Base-by-base conservation (phyloP, 37 sponge, comb jelly and placozoan genomes). In the Mnemiopsis leidyi region DNA sequence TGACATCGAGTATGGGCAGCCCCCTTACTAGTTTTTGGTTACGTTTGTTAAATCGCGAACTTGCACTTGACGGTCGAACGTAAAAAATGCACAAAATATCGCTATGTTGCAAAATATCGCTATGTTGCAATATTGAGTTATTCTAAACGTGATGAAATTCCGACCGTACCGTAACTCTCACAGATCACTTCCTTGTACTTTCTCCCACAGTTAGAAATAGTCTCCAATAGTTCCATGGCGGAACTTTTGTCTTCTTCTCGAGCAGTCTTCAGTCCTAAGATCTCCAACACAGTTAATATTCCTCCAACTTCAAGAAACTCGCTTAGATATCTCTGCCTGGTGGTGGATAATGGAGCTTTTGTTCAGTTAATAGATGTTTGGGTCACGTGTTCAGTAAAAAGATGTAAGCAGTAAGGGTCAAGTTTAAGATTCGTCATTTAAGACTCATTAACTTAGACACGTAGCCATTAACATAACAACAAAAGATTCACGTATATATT, bases 251-350 rank as follows among this genome's bases (percentile, higher is more conserved):
- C 67, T 34, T 69, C 92, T 69, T 97, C 99, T 24, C 38, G 90
- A 24, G 96, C 94, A 38, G 94, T 39, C 92, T 93, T 95, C 82
- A 95, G 69, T n/a, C 94, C 94, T 0, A 98, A 92, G 3, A 98
- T 94, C 94, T 99, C 99, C 33, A 99, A 93, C 39, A 96, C 94
- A n/a, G 99, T 99, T 69, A 99, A 93, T 5, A 96, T 94, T 0
- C 99, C 99, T 30, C 99, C 99, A 0, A 97, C 97, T 92, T 99
- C 99, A 29, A 99, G 93, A 82, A 99, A 99, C 92, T 99, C 99
- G 9, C 83, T 95, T 31, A 99, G 93, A 93, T 96, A 99, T 61
- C 95, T 94, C 68, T 95, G 95, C 18, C 94, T 94, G 69, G 23
- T 92, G 90, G 7, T 67, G 77, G 39, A 32, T n/a, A n/a, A n/a